Conservation (phyloP, 2,113 vertebrate genomes). For the Serinus canaria region DNA sequence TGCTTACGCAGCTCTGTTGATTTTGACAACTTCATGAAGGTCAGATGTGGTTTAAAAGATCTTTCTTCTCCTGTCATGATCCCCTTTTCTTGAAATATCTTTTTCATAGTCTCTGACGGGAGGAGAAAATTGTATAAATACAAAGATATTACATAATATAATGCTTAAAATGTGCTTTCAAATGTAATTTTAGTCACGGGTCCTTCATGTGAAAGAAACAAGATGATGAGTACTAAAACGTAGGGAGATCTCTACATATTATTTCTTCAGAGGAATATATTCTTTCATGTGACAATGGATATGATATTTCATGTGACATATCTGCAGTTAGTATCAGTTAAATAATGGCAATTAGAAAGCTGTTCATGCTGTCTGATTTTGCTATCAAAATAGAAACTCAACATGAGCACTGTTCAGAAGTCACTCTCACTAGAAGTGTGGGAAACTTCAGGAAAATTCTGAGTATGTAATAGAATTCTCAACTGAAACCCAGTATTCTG, state of each 20-base stretch:
- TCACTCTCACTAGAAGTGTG: not conserved
- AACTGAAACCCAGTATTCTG: not conserved
- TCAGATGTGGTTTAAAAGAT: conserved; percentile 90
- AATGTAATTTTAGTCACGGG: not conserved
- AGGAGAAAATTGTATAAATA: conserved; percentile 17
- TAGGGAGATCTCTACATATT: not conserved
- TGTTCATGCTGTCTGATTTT: not conserved
- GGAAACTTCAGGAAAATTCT: not conserved
- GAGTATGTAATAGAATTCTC: not conserved
- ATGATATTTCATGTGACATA: not conserved
- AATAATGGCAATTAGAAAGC: not conserved
- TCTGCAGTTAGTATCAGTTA: not conserved
- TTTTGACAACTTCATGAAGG: conserved; percentile 95
- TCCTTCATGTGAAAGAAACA: conserved; percentile 45
- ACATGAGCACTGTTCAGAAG: not conserved
- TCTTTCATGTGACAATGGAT: not conserved
- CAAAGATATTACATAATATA: not conserved
- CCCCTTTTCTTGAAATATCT: conserved; percentile 84
- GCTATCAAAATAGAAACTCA: not conserved
- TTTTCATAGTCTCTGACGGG: conserved; percentile 77
- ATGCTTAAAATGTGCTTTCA: not conserved
- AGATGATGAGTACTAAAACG: not conserved
- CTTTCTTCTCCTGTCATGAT: conserved; percentile 78
- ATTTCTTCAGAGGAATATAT: not conserved
- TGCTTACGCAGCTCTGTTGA: conserved; percentile 80